Evolutionary conservation across 2,888 invertebrate genomes (phyloP).

Genomic region (Callinectes sapidus): DNA sequence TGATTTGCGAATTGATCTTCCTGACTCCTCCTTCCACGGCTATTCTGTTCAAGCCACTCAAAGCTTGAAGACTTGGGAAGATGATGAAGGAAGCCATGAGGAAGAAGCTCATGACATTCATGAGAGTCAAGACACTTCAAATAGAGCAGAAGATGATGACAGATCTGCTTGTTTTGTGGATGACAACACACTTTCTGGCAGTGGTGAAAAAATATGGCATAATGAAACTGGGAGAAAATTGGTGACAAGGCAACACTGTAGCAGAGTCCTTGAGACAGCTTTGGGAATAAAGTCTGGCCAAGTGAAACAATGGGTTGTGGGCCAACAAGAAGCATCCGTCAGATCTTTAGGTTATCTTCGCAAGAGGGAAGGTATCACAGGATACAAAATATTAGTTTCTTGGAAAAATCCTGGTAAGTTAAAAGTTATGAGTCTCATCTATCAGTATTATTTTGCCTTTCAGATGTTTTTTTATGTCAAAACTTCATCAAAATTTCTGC

Average conservation of each 20-base stretch:
- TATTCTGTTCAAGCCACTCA: constrained; percentile 34
- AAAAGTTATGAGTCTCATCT: background rate
- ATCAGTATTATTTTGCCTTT: background rate
- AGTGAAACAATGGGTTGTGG: background rate
- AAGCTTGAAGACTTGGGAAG: background rate
- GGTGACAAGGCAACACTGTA: background rate
- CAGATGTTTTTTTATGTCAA: background rate
- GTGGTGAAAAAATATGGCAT: background rate
- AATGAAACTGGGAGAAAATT: background rate
- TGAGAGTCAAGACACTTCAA: background rate
- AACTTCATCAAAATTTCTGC: background rate
- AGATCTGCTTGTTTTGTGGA: background rate
- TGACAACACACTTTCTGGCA: background rate
- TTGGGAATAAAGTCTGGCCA: constrained; percentile 37
- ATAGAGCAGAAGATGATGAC: background rate
- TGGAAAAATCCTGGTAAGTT: constrained; percentile 64
- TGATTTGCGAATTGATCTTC: constrained; percentile 54
- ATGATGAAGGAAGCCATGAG: background rate
- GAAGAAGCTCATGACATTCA: background rate
- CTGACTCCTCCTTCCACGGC: constrained; percentile 46
- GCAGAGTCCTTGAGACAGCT: constrained; percentile 30
- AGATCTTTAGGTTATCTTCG: background rate
- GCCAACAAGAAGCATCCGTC: constrained; percentile 27
- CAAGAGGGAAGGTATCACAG: constrained; percentile 47
- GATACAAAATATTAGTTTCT: constrained; percentile 50